phyloP scores from a whole-genome alignment of 2,113 vertebrate species.

The Dendropsophus ebraccatus region DNA sequence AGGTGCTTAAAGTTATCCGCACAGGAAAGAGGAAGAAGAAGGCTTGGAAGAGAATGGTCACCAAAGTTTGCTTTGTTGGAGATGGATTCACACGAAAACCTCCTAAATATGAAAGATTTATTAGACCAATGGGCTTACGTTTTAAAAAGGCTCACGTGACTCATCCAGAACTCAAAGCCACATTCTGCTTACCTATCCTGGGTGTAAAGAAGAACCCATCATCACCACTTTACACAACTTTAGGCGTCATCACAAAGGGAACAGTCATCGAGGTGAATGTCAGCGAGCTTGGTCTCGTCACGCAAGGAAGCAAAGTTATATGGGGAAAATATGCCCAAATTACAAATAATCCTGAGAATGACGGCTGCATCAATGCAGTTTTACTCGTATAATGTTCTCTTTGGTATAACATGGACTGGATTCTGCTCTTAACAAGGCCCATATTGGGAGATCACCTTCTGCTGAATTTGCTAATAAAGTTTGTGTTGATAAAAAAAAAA shows the following conservation, averaged over 20 bases:
- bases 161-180: slow-evolving; percentile 97
- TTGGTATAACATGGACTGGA: background rate
- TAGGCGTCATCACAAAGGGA: slow-evolving; percentile 98
- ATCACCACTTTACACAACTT: slow-evolving; percentile 89
- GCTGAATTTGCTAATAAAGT: background rate
- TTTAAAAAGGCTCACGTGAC: slow-evolving; percentile 98
- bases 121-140: slow-evolving; percentile 95
- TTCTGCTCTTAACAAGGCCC: slow-evolving; percentile 22
- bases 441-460: slow-evolving; percentile 28
- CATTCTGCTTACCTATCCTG: slow-evolving; percentile 95
- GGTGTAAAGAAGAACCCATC: slow-evolving; percentile 98
- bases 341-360: slow-evolving; percentile 97
- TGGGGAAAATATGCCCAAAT: slow-evolving; percentile 99
- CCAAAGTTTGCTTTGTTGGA: slow-evolving; percentile 97
- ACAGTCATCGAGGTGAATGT: slow-evolving; percentile 95
- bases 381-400: slow-evolving; percentile 80
- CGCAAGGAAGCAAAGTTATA: slow-evolving; percentile 97
- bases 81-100: slow-evolving; percentile 97
- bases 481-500: background rate
- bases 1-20: slow-evolving; percentile 93
- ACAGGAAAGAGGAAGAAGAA: slow-evolving; percentile 98
- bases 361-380: slow-evolving; percentile 96
- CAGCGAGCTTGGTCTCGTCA: slow-evolving; percentile 94
- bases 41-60: slow-evolving; percentile 99
- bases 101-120: slow-evolving; percentile 97